Evolutionary conservation across 1,140 invertebrate genomes (phyloP), one percentile per base, ranked within the genome.

Genomic region (Adoxophyes honmai): DNA sequence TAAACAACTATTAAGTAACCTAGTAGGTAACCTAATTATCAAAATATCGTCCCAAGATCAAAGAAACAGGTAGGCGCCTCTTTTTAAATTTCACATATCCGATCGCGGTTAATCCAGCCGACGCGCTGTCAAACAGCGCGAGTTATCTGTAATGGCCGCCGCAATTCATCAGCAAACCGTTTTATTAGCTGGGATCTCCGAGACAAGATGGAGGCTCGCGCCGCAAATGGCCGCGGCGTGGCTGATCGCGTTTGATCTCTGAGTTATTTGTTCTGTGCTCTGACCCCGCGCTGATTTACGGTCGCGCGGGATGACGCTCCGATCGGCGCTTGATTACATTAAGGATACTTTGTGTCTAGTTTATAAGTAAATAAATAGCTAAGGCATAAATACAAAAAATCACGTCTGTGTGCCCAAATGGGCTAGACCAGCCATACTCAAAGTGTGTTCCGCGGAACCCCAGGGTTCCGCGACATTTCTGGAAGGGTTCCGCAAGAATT

Each of bases 151-250:
- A 71, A 61, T 59, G 60, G 57, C 52, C 60, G 57, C 44, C 56
- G 65, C 68, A 65, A 79, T 79, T 70, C 75, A 78, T 79, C 74
- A 81, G 68, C 58, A 67, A 74, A 73, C 37, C 64, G 71, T 75
- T 81, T 78, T 81, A 79, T 78, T 75, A 66, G 64, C 59, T n/a
- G 56, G 62, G 56, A 58, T 28, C 66, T 76, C 71, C 75, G 76
- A 64, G 73, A 68, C 67, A 78, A 80, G 60, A 78, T 74, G 69
- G 73, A n/a, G n/a, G n/a, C n/a, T n/a, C 66, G 54, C 37, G 11
- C 38, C 54, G 42, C 14, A 73, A 74, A 76, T 78, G 71, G 73
- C 73, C 60, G 55, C 57, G 68, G 66, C 65, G 71, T 66, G 60
- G 65, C 64, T 28, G 42, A 18, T n/a, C 39, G 6, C 21, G 42